Evolutionary conservation across 2,113 vertebrate genomes (phyloP), one percentile per base, ranked within the genome.

Genomic region (Hymenochirus boettgeri): DNA sequence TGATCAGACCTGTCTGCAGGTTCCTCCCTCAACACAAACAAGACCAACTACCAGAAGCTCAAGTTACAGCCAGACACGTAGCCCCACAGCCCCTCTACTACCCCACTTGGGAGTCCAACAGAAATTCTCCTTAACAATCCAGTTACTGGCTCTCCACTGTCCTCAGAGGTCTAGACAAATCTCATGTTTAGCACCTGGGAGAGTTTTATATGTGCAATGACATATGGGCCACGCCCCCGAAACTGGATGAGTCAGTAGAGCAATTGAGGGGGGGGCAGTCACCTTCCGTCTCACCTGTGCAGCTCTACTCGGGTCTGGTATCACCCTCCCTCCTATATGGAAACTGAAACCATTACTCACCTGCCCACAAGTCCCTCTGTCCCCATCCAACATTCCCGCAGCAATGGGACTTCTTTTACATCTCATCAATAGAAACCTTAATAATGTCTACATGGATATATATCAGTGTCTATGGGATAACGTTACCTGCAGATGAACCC

Each of bases 341-440:
- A 65, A 65, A 65, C 63, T 37, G 62, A 65, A 65, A 65, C 46
- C n/a, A 52, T 66, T 66, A 66, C 64, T 58, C 55, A 58, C 46
- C 13, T 22, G 2, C 4, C n/a, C 3, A 27, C 15, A 24, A 1
- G 11, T 18, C 33, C 22, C 21, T 55, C 19, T 62, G 18, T 37
- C 6, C n/a, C 27, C 2, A 22, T 33, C 33, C n/a, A n/a, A n/a
- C n/a, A n/a, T n/a, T n/a, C n/a, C n/a, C n/a, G n/a, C n/a, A n/a
- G n/a, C n/a, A n/a, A n/a, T n/a, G n/a, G n/a, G n/a, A n/a, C n/a
- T n/a, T n/a, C n/a, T n/a, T n/a, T n/a, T n/a, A n/a, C n/a, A n/a
- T n/a, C n/a, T n/a, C n/a, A n/a, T n/a, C n/a, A n/a, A n/a, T n/a
- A n/a, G n/a, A n/a, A n/a, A n/a, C n/a, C n/a, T n/a, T n/a, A n/a